phyloP scores from a whole-genome alignment of 2,797 vertebrate genomes.

The Clarias pachynema region DNA sequence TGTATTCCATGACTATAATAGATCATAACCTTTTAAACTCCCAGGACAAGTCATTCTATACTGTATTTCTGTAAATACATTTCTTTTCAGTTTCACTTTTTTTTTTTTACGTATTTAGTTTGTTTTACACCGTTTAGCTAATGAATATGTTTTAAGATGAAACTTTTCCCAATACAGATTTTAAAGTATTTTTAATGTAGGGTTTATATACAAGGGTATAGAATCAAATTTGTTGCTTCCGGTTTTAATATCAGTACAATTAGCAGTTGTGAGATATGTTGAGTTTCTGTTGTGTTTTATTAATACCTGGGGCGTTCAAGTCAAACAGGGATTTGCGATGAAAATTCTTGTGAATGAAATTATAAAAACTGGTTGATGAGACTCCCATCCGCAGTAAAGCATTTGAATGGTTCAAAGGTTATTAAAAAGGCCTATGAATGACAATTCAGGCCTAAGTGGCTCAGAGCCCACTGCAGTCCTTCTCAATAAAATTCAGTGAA shows the following conservation, averaged over 20 bases:
- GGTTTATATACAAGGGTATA: neutral
- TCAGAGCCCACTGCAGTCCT: too few species aligned
- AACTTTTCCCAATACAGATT: neutral
- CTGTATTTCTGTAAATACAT: neutral
- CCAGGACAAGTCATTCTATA: neutral
- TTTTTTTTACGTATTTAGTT: neutral
- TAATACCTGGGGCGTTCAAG: neutral
- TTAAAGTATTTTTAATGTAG: neutral
- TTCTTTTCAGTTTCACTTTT: neutral
- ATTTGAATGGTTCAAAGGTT: too few species aligned
- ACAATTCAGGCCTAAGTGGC: too few species aligned
- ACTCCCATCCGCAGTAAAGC: too few species aligned
- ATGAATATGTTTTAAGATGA: neutral
- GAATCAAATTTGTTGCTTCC: neutral
- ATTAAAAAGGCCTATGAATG: too few species aligned
- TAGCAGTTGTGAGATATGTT: neutral
- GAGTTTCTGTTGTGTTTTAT: neutral
- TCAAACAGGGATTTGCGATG: too few species aligned
- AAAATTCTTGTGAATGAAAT: too few species aligned
- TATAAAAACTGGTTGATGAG: too few species aligned
- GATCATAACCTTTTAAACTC: neutral
- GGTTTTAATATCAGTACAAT: neutral
- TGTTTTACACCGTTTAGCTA: neutral
- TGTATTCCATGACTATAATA: neutral
- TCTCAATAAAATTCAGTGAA: too few species aligned